Evolutionary conservation across 2,888 invertebrate species (phyloP).

Genomic region (Augiades crinisus): DNA sequence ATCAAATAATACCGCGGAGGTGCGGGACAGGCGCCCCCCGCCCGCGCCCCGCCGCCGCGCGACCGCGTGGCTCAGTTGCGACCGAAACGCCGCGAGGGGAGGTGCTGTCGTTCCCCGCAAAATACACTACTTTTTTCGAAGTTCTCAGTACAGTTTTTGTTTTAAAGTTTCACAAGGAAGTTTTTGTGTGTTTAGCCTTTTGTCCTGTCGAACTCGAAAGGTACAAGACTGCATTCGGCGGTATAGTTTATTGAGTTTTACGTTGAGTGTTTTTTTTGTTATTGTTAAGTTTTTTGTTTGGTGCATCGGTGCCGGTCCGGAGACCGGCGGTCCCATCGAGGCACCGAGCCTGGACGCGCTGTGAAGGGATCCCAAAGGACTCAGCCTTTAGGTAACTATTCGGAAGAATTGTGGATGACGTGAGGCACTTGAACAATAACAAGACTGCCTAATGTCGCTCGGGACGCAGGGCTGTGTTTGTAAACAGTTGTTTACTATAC

Average conservation of each 20-base stretch:
- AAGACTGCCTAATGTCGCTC: not conserved
- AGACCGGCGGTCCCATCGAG: constrained; percentile 71
- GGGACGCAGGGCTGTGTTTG: constrained; percentile 27
- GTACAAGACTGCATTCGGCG: constrained; percentile 61
- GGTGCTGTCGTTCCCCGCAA: constrained; percentile 69
- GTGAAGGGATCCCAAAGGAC: constrained; percentile 64
- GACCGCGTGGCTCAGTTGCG: constrained; percentile 79
- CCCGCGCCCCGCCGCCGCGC: constrained; percentile 42
- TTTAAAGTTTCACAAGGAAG: constrained; percentile 73
- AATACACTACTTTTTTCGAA: constrained; percentile 78
- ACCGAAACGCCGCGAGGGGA: constrained; percentile 72
- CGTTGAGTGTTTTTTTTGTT: constrained; percentile 76
- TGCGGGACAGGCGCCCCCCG: constrained; percentile 45
- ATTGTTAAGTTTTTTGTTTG: constrained; percentile 81
- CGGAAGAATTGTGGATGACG: constrained; percentile 35
- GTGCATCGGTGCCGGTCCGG: constrained; percentile 77
- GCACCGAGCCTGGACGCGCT: constrained; percentile 71
- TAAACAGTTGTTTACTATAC: constrained; percentile 29
- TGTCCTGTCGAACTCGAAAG: constrained; percentile 60
- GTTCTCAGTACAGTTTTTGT: constrained; percentile 74
- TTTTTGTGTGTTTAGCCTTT: constrained; percentile 68
- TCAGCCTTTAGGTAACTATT: constrained; percentile 79
- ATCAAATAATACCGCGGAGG: constrained; percentile 80
- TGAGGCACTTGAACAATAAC: constrained; percentile 10
- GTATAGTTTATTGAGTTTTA: constrained; percentile 71